Conservation (phyloP, 2,113 vertebrate genomes). For the Bubalus kerabau region DNA sequence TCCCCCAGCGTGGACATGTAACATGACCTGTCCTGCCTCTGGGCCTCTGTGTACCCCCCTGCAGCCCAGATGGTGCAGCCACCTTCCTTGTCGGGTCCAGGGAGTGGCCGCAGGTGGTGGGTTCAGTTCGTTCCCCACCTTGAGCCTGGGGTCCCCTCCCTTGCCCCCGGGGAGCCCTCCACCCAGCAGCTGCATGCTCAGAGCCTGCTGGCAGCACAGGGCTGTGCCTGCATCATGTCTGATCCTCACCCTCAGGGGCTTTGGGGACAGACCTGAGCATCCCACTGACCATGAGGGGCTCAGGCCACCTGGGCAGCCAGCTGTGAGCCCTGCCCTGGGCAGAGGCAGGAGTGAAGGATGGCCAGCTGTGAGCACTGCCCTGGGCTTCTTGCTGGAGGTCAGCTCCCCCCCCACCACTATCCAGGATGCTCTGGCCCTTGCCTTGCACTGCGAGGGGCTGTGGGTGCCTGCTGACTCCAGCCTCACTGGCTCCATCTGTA, state of each 20-base stretch:
- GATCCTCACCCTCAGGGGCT: not conserved
- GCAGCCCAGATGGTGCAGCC: rapidly evolving
- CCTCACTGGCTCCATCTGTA: not conserved
- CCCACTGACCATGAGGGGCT: not conserved
- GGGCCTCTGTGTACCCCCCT: rapidly evolving
- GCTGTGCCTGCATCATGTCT: not conserved
- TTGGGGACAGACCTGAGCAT: not conserved
- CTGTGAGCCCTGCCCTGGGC: not conserved
- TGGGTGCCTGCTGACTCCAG: not conserved
- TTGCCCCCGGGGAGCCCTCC: rapidly evolving
- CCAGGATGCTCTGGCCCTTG: not conserved
- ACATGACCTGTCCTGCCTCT: rapidly evolving
- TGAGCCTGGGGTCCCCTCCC: too few species aligned
- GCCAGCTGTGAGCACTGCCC: too few species aligned
- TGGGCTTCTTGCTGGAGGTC: not conserved
- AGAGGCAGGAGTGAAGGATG: not conserved
- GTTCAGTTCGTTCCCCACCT: not conserved
- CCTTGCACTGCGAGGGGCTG: not conserved
- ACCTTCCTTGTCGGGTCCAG: not conserved
- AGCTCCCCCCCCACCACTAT: not conserved
- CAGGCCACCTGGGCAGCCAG: too few species aligned
- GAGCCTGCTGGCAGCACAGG: not conserved
- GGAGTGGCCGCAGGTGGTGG: not conserved
- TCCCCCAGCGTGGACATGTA: not conserved
- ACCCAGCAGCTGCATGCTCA: not conserved